Percentiles rank a stretch among this genome's conserved stretches.
Conservation (phyloP, 2,797 vertebrate genomes). For the Liparis tanakae region DNA sequence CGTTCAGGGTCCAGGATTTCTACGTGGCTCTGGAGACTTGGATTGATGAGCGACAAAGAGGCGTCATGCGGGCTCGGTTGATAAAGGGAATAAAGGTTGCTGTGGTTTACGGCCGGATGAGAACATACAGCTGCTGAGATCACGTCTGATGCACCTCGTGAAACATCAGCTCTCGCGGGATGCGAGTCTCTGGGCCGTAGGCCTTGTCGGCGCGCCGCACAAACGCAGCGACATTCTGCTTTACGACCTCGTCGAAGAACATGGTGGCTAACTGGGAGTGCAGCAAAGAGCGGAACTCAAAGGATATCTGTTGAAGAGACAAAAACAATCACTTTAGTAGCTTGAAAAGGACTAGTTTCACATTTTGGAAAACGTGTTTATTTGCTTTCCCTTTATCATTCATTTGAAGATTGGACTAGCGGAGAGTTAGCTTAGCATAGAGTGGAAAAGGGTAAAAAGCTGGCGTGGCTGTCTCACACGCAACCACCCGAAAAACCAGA, state of each 20-base stretch:
- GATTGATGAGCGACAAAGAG: slow-evolving; percentile 11
- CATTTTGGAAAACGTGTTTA: neutral
- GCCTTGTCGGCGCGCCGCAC: slow-evolving; percentile 88
- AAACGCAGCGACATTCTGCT: slow-evolving; percentile 94
- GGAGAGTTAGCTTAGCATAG: neutral
- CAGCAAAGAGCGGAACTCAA: slow-evolving; percentile 95
- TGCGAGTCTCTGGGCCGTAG: slow-evolving; percentile 91
- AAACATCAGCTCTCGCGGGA: slow-evolving; percentile 94
- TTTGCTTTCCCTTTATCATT: neutral
- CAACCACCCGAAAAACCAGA: neutral
- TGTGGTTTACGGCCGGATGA: slow-evolving; percentile 57
- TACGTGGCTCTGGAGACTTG: slow-evolving; percentile 25
- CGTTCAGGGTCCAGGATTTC: slow-evolving; percentile 19
- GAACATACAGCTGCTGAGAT: slow-evolving; percentile 60
- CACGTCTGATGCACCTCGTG: slow-evolving; percentile 94
- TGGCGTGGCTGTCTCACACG: too few species aligned
- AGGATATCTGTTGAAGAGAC: slow-evolving; percentile 88
- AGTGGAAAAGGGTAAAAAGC: too few species aligned
- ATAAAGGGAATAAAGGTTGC: slow-evolving; percentile 34
- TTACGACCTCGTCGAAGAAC: slow-evolving; percentile 97
- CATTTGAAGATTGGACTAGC: neutral
- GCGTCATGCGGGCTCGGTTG: slow-evolving; percentile 56
- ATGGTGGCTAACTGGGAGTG: slow-evolving; percentile 94
- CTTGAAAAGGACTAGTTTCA: neutral
- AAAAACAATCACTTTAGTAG: slow-evolving; percentile 7